Percentiles rank a stretch among this genome's conserved stretches.
phyloP scores from a whole-genome alignment of 2,797 vertebrate species.

The Crypturellus tataupa region DNA sequence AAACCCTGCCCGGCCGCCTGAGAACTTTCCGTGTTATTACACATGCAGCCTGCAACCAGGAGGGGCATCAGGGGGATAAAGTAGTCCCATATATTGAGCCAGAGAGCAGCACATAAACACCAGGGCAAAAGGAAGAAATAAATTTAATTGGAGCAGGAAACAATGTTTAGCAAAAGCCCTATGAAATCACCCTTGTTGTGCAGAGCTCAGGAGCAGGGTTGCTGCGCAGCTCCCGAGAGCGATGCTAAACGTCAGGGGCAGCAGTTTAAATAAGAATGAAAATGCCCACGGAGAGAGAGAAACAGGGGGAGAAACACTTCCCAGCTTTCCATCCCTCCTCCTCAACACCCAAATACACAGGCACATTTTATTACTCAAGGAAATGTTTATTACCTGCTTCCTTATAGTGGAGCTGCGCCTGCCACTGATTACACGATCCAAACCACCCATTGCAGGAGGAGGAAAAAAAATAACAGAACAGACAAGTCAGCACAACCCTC shows the following conservation, averaged over 20 bases:
- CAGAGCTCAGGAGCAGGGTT: background rate
- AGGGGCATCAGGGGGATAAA: background rate
- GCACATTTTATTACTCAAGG: accelerated
- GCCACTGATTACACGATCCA: conserved; percentile 74
- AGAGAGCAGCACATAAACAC: background rate
- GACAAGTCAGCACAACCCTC: conserved; percentile 33
- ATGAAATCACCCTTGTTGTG: background rate
- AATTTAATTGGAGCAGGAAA: background rate
- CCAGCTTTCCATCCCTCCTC: background rate
- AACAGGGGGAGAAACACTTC: background rate
- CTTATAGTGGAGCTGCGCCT: conserved; percentile 91
- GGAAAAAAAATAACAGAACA: conserved; percentile 29
- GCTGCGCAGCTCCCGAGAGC: background rate
- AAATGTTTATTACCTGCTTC: conserved; percentile 91
- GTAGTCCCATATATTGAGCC: background rate
- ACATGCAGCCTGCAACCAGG: background rate
- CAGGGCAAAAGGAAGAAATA: background rate
- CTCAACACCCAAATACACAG: background rate
- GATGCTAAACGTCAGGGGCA: background rate
- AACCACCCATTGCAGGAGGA: background rate
- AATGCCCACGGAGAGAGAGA: background rate
- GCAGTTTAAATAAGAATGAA: background rate
- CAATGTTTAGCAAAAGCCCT: background rate
- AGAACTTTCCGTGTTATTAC: background rate
- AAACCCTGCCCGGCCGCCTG: background rate